Evolutionary conservation across 2,113 vertebrate genomes (phyloP).

Genomic region (Caloenas nicobarica): DNA sequence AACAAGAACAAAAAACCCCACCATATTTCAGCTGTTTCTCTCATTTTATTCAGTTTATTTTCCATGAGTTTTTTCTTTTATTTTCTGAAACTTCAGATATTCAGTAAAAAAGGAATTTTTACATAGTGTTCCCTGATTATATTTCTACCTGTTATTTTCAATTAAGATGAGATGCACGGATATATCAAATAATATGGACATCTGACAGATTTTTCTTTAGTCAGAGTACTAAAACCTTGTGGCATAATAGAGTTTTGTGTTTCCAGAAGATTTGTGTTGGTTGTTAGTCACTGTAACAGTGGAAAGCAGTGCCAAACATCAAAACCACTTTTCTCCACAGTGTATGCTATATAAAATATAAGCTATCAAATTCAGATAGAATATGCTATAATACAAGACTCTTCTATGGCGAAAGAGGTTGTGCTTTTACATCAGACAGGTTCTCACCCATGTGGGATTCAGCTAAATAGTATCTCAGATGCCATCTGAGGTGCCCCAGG

Average conservation of each 20-base stretch:
- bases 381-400: not conserved
- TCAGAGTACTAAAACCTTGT: not conserved
- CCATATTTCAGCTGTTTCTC: not conserved
- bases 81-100: not conserved
- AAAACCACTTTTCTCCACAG: not conserved
- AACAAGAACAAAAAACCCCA: not conserved
- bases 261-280: not conserved
- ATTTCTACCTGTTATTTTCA: not conserved
- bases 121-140: not conserved
- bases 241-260: not conserved
- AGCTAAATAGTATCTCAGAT: not conserved
- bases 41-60: not conserved
- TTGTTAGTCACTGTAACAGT: not conserved
- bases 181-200: not conserved
- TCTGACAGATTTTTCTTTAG: not conserved
- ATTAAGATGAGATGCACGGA: not conserved
- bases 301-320: not conserved
- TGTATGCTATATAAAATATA: not conserved
- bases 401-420: not conserved
- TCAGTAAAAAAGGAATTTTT: not conserved
- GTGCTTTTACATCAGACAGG: not conserved
- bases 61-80: accelerated
- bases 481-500: not conserved
- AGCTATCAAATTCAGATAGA: not conserved
- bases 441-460: not conserved